Conservation (phyloP, 2,113 vertebrate genomes). For the Meles meles region DNA sequence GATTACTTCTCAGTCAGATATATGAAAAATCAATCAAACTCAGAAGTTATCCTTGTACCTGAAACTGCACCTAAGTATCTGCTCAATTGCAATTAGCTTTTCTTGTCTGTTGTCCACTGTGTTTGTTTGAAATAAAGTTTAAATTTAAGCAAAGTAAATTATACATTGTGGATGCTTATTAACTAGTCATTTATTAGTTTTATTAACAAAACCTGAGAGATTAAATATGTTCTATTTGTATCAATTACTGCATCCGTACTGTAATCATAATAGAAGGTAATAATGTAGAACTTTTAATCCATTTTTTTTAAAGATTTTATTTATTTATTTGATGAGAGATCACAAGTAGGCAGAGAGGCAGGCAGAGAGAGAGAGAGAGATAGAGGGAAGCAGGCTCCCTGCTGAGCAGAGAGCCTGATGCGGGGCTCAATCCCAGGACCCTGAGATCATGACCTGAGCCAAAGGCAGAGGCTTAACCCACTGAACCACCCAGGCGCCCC, state of each 20-base stretch:
- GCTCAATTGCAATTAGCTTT: background rate
- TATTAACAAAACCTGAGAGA: background rate
- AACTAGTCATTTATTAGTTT: background rate
- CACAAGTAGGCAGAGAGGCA: too few species aligned
- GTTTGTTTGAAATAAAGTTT: slow-evolving; percentile 14
- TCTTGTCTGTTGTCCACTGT: background rate
- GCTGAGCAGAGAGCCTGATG: too few species aligned
- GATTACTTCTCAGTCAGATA: background rate
- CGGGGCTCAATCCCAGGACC: too few species aligned
- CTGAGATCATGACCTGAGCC: too few species aligned
- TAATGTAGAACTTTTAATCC: slow-evolving; percentile 2
- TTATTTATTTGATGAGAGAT: too few species aligned
- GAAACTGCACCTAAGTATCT: background rate
- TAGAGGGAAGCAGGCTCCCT: too few species aligned
- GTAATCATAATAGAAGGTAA: background rate
- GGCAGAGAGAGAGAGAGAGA: too few species aligned
- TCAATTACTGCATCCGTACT: background rate
- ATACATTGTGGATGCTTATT: background rate
- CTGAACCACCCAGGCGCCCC: too few species aligned
- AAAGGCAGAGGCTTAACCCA: too few species aligned
- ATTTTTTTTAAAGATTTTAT: background rate
- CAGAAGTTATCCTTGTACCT: background rate
- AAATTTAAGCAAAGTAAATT: background rate
- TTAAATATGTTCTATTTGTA: background rate
- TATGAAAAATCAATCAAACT: background rate